These are phyloP conservation scores for Elymnias hypermnestra DNA, from an alignment of 1,140 invertebrate genomes.

Conservation along the genomic window DNA sequence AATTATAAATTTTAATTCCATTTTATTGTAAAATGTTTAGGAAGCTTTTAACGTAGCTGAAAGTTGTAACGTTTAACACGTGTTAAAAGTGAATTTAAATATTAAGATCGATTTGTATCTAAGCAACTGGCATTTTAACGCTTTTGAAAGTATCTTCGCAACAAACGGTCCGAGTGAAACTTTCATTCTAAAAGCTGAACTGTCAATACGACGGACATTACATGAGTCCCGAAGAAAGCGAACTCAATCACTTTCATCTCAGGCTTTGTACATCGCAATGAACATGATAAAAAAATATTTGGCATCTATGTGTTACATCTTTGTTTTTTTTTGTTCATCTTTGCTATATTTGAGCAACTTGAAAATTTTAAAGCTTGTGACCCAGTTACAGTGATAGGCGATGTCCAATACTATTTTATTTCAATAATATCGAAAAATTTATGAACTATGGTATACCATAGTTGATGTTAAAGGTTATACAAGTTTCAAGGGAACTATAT, in stretches of 20 bases:
- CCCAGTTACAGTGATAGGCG: conserved; percentile 23
- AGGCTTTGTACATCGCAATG: conserved; percentile 42
- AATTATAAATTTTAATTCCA: no score
- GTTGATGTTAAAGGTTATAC: no score
- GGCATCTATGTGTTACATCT: conserved; percentile 66
- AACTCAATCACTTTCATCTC: conserved; percentile 66
- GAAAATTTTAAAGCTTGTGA: conserved; percentile 19
- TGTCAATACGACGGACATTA: conserved; percentile 30
- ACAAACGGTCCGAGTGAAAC: conserved; percentile 28
- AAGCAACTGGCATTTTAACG: conserved; percentile 5
- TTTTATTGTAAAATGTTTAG: no score
- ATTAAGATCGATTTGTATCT: no score
- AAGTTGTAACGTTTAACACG: no score
- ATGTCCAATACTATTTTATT: not conserved
- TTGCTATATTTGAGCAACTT: conserved; percentile 36
- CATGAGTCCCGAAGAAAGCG: conserved; percentile 35
- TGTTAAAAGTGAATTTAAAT: no score
- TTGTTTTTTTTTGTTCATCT: conserved; percentile 40
- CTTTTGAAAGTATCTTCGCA: conserved; percentile 17
- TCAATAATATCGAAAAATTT: no score
- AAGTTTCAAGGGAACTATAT: no score
- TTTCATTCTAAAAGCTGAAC: conserved; percentile 32
- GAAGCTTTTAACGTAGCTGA: no score
- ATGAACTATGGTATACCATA: no score
- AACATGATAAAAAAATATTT: conserved; percentile 54